Conservation (phyloP, 2,113 vertebrate species). For the Leptobrachium leishanense region DNA sequence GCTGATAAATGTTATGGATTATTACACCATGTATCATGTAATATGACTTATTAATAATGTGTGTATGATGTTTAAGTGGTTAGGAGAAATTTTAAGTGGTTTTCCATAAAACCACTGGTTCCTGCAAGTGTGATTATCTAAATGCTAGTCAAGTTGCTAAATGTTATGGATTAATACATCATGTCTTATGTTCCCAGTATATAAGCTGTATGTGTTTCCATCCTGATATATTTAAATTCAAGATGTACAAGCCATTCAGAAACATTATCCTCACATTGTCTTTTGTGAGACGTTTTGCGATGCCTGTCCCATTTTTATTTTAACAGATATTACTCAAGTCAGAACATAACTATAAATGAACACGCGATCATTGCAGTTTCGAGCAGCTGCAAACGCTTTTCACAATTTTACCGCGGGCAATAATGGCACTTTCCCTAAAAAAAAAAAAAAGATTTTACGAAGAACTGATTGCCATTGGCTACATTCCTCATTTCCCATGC, state of each 20-base stretch:
- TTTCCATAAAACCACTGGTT: no score
- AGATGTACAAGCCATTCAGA: constrained; percentile 6
- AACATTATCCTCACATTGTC: constrained; percentile 21
- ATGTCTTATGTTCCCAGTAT: no score
- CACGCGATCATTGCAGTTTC: constrained; percentile 27
- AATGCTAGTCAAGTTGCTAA: no score
- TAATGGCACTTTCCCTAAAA: constrained; percentile 36
- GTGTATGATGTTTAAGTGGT: no score
- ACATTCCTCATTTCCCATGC: constrained; percentile 34
- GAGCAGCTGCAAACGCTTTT: constrained; percentile 39
- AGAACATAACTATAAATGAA: constrained; percentile 37
- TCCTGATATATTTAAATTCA: constrained; percentile 1
- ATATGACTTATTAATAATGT: no score
- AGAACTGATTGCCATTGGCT: constrained; percentile 46
- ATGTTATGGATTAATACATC: no score
- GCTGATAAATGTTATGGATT: no score
- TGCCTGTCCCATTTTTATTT: constrained; percentile 28
- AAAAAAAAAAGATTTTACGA: constrained; percentile 33
- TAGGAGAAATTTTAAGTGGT: no score
- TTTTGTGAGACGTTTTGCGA: constrained; percentile 14
- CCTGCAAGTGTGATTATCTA: no score
- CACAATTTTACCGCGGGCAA: constrained; percentile 37
- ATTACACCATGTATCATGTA: no score
- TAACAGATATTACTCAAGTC: constrained; percentile 28
- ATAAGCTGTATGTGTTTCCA: background rate